Evolutionary conservation across 2,113 vertebrate species (phyloP), one percentile per base, ranked within the genome.

Genomic region (Scartelaos histophorus): DNA sequence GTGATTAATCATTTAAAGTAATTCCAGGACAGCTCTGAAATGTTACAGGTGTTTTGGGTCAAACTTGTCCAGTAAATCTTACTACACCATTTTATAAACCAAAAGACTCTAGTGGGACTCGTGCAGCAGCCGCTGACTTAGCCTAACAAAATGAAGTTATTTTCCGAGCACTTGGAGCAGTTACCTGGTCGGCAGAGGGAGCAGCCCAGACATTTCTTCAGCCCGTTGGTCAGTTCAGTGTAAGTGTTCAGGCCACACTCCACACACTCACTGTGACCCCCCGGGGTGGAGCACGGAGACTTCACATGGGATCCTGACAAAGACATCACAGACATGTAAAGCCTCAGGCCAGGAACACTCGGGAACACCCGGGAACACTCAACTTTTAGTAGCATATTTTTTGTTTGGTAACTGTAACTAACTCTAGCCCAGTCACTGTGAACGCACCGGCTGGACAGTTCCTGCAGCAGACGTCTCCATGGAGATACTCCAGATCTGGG

Each of bases 361-460:
- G n/a, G n/a, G n/a, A n/a, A n/a, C n/a, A n/a, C n/a, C n/a, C n/a
- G n/a, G n/a, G n/a, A n/a, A n/a, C n/a, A n/a, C n/a, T n/a, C n/a
- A n/a, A n/a, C n/a, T 19, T 45, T 9, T 1, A 38, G 35, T 9
- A 38, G 35, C 47, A 49, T 7, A 21, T 12, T 24, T 66, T n/a
- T n/a, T n/a, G n/a, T n/a, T n/a, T n/a, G n/a, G n/a, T n/a, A n/a
- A n/a, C n/a, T n/a, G n/a, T n/a, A n/a, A n/a, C n/a, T n/a, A n/a
- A 54, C 3, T 51, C 29, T 19, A 58, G 6, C 10, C 38, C 38
- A 43, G 38, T 43, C 9, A 43, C 38, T 43, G 72, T 67, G 53
- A 16, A 17, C 80, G 81, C 66, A 94, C 93, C 93, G 51, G 93
- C 85, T 67, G 85, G 86, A 58, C 93, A 94, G 56, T 84, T 86